Percentiles rank a stretch among this genome's conserved stretches.
Evolutionary conservation across 2,888 invertebrate genomes (phyloP).

Genomic region (Euplexia lucipara): DNA sequence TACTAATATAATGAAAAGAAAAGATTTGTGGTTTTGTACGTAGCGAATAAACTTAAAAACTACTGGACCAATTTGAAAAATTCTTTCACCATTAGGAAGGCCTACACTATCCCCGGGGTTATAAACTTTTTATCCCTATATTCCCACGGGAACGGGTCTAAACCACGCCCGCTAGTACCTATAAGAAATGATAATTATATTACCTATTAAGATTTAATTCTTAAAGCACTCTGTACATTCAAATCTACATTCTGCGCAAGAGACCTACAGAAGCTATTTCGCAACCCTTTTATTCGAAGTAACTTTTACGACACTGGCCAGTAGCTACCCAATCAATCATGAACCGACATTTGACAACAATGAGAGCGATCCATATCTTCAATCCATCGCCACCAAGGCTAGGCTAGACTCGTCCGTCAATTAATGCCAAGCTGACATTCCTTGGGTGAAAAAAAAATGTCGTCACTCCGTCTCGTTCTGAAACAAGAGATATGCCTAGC

Average conservation of each 20-base stretch:
- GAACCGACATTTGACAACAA: constrained; percentile 68
- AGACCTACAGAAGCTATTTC: constrained; percentile 28
- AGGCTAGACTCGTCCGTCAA: constrained; percentile 55
- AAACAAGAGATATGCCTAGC: constrained; percentile 3
- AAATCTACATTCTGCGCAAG: too few species aligned
- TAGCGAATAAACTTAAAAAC: too few species aligned
- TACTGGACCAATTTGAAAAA: too few species aligned
- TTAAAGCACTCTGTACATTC: background rate
- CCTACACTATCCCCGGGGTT: too few species aligned
- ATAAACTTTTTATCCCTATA: too few species aligned
- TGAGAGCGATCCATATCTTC: constrained; percentile 58
- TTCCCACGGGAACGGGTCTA: too few species aligned
- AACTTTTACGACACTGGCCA: constrained; percentile 49
- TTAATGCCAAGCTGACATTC: constrained; percentile 39
- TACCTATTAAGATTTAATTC: too few species aligned
- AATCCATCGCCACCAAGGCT: constrained; percentile 66
- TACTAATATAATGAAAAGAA: too few species aligned
- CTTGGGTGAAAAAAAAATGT: background rate
- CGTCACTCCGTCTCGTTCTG: background rate
- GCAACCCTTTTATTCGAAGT: constrained; percentile 44
- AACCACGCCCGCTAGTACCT: too few species aligned
- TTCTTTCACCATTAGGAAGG: too few species aligned
- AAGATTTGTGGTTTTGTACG: too few species aligned
- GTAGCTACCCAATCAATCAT: constrained; percentile 57
- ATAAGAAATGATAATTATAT: too few species aligned